Conservation (phyloP, 1,140 invertebrate species). For the Chrysopa pallens region DNA sequence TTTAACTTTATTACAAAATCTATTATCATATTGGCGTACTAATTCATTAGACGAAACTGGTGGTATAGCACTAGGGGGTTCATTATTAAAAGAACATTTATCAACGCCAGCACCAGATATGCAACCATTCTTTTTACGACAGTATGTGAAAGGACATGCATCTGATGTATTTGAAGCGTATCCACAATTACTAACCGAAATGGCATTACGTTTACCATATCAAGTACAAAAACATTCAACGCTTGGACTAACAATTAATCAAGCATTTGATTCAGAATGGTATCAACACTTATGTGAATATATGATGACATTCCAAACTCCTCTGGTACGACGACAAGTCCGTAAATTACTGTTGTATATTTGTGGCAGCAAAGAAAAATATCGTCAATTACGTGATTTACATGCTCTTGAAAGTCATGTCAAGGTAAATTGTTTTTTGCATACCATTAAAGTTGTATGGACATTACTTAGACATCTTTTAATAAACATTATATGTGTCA, state of each 20-base stretch:
- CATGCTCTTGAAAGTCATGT: conserved; percentile 74
- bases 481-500: too few relatives aligned
- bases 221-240: conserved; percentile 70
- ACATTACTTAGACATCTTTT: too few relatives aligned
- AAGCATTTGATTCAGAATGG: conserved; percentile 45
- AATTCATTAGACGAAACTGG: conserved; percentile 23
- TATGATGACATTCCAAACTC: conserved; percentile 82
- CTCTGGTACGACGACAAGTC: conserved; percentile 58
- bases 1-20: conserved; percentile 53
- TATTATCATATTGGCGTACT: conserved; percentile 67
- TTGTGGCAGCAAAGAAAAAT: conserved; percentile 91
- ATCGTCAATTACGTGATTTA: conserved; percentile 80
- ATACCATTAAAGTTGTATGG: too few relatives aligned
- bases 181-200: conserved; percentile 83
- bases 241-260: conserved; percentile 28
- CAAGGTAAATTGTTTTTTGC: conserved; percentile 27
- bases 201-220: conserved; percentile 83
- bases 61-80: conserved; percentile 28
- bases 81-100: conserved; percentile 64
- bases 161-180: conserved; percentile 88
- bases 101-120: conserved; percentile 74
- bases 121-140: conserved; percentile 87
- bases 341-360: conserved; percentile 82
- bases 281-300: conserved; percentile 80
- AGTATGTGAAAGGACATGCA: conserved; percentile 79